phyloP scores from a whole-genome alignment of 2,113 vertebrate species.

The Panurus biarmicus region DNA sequence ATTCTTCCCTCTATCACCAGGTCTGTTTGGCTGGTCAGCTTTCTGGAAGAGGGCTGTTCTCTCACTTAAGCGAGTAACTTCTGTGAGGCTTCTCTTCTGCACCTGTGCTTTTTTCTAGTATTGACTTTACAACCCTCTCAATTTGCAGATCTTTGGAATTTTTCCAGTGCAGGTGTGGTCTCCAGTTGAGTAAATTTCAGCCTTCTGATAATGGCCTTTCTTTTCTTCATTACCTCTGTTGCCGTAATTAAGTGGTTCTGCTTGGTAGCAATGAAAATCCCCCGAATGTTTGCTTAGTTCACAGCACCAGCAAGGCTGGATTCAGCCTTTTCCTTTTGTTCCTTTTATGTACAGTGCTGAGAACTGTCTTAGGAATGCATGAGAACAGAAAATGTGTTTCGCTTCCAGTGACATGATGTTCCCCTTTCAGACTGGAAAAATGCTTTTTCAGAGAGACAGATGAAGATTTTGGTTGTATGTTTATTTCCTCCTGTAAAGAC shows the following conservation, averaged over 20 bases:
- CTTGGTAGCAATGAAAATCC: background rate
- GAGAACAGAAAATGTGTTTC: background rate
- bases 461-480: background rate
- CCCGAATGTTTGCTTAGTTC: background rate
- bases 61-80: background rate
- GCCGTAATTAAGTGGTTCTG: slow-evolving; percentile 17
- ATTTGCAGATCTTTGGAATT: background rate
- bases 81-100: background rate
- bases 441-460: background rate
- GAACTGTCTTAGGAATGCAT: background rate
- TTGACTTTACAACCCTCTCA: background rate
- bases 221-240: slow-evolving; percentile 14
- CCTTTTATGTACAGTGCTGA: background rate
- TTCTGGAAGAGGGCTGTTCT: background rate
- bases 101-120: background rate
- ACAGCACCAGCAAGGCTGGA: background rate
- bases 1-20: background rate
- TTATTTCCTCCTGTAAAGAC: background rate
- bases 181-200: slow-evolving; percentile 25
- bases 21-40: background rate
- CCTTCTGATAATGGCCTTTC: background rate
- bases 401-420: background rate
- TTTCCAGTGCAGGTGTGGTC: slow-evolving; percentile 17
- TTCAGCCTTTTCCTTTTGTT: background rate
- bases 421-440: background rate